phyloP scores from a whole-genome alignment of 2,888 invertebrate species.

The Ectemnius lituratus region DNA sequence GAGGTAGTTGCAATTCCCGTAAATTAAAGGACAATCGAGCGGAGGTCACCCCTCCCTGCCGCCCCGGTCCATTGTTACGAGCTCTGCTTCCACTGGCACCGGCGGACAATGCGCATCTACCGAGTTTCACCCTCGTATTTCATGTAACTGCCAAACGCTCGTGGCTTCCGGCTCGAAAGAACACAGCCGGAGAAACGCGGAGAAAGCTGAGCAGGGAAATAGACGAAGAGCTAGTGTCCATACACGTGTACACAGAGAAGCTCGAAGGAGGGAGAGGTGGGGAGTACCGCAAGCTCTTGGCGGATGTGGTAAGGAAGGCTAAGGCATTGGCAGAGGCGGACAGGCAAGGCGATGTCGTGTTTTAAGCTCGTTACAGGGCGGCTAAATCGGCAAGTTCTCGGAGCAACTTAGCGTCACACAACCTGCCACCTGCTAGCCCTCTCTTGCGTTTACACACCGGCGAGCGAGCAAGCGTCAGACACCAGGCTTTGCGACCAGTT shows the following conservation, averaged over 20 bases:
- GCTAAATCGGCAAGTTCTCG: constrained; percentile 50
- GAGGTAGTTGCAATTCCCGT: constrained; percentile 67
- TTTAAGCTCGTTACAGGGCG: constrained; percentile 52
- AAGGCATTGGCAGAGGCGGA: neutral
- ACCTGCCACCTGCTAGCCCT: constrained; percentile 45
- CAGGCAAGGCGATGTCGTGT: constrained; percentile 28
- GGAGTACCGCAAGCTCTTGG: neutral
- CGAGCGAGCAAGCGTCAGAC: neutral
- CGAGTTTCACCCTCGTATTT: constrained; percentile 68
- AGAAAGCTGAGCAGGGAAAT: neutral
- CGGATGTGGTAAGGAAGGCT: constrained; percentile 4
- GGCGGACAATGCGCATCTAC: constrained; percentile 66
- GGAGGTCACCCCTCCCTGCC: constrained; percentile 62
- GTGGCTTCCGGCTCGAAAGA: constrained; percentile 59
- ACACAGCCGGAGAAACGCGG: constrained; percentile 26
- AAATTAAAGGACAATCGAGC: constrained; percentile 75
- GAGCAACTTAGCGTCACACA: constrained; percentile 40
- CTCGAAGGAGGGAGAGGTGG: constrained; percentile 5
- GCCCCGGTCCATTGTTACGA: constrained; percentile 61
- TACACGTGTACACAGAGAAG: neutral
- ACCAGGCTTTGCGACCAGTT: constrained; percentile 32
- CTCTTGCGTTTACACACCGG: constrained; percentile 47
- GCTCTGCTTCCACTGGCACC: constrained; percentile 63
- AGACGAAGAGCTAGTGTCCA: neutral
- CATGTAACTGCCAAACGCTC: constrained; percentile 71